Evolutionary conservation across 2,888 invertebrate species (phyloP), one percentile per base, ranked within the genome.

Genomic region (Napeogenes inachia): DNA sequence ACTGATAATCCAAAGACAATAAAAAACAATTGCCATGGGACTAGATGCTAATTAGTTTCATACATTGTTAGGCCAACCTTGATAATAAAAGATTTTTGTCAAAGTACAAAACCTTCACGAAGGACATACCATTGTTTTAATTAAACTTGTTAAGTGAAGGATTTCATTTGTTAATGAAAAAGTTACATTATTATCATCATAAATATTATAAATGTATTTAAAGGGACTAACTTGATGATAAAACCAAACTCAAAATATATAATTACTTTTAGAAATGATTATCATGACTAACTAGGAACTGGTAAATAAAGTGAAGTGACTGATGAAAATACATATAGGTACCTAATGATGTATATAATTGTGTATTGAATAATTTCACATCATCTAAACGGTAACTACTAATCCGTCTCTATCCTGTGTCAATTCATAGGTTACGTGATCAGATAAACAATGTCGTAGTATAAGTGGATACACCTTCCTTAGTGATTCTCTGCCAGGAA

Each of bases 1-100:
- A 47, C 54, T 62, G 65, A 67, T 69, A 69, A 66, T 53, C 59
- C 66, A 67, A 47, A 70, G 68, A 73, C 75, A 74, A 75, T 66
- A 64, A 71, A 71, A 71, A 35, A 63, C 71, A 75, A 75, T 71
- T 72, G 64, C 66, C 71, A 72, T 71, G 70, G 70, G 71, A 58
- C 60, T 60, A 73, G 69, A 76, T 75, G 74, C 71, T 80, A 79
- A 82, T 84, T 82, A 78, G 73, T 70, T 68, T 76, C 74, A 73
- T 75, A 74, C 79, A 81, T 80, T 82, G 80, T 81, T 77, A 73
- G 67, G 68, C 73, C 75, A 78, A 80, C 83, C 81, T 84, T 79
- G 78, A 64, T 59, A 38, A 35, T 30, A 54, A 63, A 63, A 45
- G 32, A 53, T 47, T 60, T 56, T 64, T 56, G 56, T 47, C 45